Base-by-base conservation (phyloP, 1,140 invertebrate species). In the Tyrophagus putrescentiae region DNA sequence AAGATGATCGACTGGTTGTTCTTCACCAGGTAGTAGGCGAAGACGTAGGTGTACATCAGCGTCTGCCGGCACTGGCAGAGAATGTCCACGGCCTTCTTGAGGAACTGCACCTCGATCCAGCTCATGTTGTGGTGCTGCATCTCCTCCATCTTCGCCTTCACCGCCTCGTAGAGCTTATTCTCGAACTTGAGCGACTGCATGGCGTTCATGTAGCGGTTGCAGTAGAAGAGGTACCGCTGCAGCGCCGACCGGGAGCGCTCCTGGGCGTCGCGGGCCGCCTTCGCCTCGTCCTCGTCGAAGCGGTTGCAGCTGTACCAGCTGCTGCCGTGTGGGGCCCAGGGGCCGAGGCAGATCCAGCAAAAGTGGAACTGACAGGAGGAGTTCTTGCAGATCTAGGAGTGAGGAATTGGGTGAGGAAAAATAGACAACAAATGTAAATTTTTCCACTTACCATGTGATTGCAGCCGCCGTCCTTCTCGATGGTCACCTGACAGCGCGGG, bases 121-220 rank as follows among this genome's bases (percentile, higher is more conserved):
- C 91, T 95, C 93, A 98, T 97, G 70, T 95, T 95, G 71, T 96
- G 91, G 68, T 96, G 91, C 70, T 97, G 92, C 93, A 98, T 97
- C 75, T 97, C 93, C 72, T 97, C 93, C 93, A 98, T 98, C 76
- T 98, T 98, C 68, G 88, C 84, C 72, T 94, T 91, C 11, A 97
- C 86, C 53, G 84, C 85, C 4, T 86, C 85, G 72, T 93, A 93
- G 21, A 93, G 76, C 65, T 97, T 97, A 72, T 88, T 84, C 74
- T 98, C 94, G 75, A 98, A 95, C 75, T 95, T 94, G 64, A 98
- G 78, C 63, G 89, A 94, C 73, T 97, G 91, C 87, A 96, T 94
- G 74, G 98, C 94, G 77, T 98, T 98, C 87, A 96, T 94, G 72
- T 97, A 98, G 53, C 94, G 83, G 76, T 97, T 97, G 72, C 91